phyloP scores from a whole-genome alignment of 2,888 invertebrate species.

The Dicycla oo region DNA sequence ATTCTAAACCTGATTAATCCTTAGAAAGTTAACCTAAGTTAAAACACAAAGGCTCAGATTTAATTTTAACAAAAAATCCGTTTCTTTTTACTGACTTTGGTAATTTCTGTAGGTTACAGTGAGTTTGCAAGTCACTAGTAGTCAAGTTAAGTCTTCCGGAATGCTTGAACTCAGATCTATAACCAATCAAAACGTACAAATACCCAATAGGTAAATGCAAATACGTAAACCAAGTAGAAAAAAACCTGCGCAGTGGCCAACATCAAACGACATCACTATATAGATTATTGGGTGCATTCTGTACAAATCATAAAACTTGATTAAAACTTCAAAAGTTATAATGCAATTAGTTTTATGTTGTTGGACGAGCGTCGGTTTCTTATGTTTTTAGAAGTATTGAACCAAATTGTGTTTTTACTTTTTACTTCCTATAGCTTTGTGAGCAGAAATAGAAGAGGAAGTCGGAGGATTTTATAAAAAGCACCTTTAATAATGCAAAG shows the following conservation, averaged over 20 bases:
- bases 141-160: too few species aligned
- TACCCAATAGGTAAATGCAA: too few species aligned
- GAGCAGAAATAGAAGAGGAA: background rate
- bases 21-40: too few species aligned
- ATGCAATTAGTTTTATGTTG: slow-evolving; percentile 81
- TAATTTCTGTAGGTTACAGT: too few species aligned
- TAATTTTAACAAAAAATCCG: too few species aligned
- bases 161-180: too few species aligned
- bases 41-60: too few species aligned
- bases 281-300: slow-evolving; percentile 83
- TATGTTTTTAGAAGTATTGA: slow-evolving; percentile 51
- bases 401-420: slow-evolving; percentile 32
- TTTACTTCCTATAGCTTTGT: background rate
- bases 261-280: slow-evolving; percentile 62
- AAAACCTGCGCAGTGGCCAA: slow-evolving; percentile 25
- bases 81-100: too few species aligned
- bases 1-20: too few species aligned
- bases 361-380: slow-evolving; percentile 64
- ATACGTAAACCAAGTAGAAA: too few species aligned
- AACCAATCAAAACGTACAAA: too few species aligned
- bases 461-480: background rate
- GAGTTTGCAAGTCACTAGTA: too few species aligned
- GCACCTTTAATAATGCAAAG: background rate
- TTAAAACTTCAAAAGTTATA: slow-evolving; percentile 84
- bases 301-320: slow-evolving; percentile 87